Evolutionary conservation across 2,113 vertebrate genomes (phyloP), one percentile per base, ranked within the genome.

Genomic region (Zeus faber): DNA sequence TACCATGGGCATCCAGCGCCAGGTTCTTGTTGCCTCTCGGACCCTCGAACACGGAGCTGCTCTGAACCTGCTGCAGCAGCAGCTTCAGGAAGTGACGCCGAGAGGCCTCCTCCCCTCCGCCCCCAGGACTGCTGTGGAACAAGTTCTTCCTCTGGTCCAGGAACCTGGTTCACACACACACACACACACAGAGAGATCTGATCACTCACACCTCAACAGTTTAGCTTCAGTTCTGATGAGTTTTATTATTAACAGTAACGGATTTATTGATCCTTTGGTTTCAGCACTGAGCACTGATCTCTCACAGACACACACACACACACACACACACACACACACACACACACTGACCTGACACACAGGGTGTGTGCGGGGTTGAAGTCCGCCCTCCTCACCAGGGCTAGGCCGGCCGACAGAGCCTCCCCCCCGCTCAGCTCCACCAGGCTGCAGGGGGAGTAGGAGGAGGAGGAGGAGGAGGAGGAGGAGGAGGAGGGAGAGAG

Each of bases 31-130:
- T 62, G 21, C 79, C 70, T 0, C 68, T 57, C 1, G 86, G 83
- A 43, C 89, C 89, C 52, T 86, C 85, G 7, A 91, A 91, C 57
- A 89, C 40, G 11, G 46, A 62, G 0, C 62, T 87, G 47, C 69
- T 74, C 61, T 85, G 79, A 58, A 90, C 70, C 64, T 86, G 77
- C 50, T 71, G 69, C 46, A 85, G 18, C 37, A 91, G 77, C 22
- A 78, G 62, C 54, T 83, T 60, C 50, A 90, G 63, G 67, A 90
- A 91, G 37, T n/a, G n/a, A n/a, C 44, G 10, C n/a, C 58, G 67
- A 53, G 51, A 54, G 26, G 76, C 62, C 2, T 24, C n/a, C 6
- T 68, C 49, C 2, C 23, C 49, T 2, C 23, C 24, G 39, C 51
- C 54, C 47, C n/a, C 10, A 14, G 31, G 60, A 49, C 47, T 58